phyloP scores from a whole-genome alignment of 2,888 invertebrate species.

The Nipponacmea schrenckii region DNA sequence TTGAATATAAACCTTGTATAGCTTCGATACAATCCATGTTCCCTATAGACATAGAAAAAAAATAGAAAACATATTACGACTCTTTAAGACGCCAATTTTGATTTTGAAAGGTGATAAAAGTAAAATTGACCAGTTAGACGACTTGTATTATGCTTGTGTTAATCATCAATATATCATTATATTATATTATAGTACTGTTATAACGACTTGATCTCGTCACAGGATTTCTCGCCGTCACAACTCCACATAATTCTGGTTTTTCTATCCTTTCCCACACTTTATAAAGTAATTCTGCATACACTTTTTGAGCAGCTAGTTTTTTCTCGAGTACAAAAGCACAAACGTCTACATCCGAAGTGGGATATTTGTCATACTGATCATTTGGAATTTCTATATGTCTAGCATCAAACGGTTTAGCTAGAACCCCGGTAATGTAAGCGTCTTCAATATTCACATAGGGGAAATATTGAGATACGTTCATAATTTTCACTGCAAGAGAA shows the following conservation, averaged over 20 bases:
- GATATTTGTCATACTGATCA: background rate
- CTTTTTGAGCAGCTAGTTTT: background rate
- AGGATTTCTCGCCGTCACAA: background rate
- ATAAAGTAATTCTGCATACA: background rate
- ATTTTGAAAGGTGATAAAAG: too few species aligned
- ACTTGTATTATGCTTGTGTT: too few species aligned
- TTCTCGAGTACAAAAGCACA: background rate
- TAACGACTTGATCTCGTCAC: too few species aligned
- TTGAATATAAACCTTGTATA: too few species aligned
- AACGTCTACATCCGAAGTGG: background rate
- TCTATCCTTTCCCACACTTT: background rate
- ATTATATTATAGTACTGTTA: too few species aligned
- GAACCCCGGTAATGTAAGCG: background rate
- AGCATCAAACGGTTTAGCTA: conserved; percentile 1
- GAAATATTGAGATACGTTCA: conserved; percentile 11
- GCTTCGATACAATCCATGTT: too few species aligned
- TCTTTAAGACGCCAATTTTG: too few species aligned
- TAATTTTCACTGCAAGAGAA: conserved; percentile 1
- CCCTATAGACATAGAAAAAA: too few species aligned
- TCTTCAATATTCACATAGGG: conserved; percentile 12
- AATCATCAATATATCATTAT: too few species aligned
- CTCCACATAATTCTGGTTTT: background rate
- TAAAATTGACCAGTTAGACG: too few species aligned
- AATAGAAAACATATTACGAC: too few species aligned
- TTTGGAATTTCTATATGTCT: background rate